Percentiles rank a stretch among this genome's conserved stretches.
These are phyloP conservation scores for Branchinecta sandiegonensis DNA, from an alignment of 2,888 invertebrate species.

Conservation along the genomic window DNA sequence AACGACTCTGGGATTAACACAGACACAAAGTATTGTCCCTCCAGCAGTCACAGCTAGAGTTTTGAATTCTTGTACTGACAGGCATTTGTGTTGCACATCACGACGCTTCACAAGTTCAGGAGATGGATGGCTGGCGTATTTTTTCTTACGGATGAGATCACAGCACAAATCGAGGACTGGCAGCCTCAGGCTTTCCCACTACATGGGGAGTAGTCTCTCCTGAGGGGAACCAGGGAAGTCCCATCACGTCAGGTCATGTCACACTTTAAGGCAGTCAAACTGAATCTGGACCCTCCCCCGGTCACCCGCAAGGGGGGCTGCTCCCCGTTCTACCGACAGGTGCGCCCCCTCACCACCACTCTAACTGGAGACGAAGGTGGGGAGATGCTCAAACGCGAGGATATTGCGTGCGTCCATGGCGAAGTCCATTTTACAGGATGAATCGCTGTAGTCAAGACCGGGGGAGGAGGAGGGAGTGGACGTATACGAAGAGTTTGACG, in stretches of 20 bases:
- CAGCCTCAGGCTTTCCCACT: conserved; percentile 15
- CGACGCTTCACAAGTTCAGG: too few species aligned
- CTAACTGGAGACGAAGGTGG: conserved; percentile 30
- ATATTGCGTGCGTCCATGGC: conserved; percentile 28
- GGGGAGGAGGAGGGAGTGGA: conserved; percentile 21
- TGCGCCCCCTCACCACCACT: conserved; percentile 10
- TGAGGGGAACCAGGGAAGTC: conserved; percentile 7
- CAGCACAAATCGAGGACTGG: conserved; percentile 15
- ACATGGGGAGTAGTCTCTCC: conserved; percentile 11
- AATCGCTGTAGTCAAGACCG: conserved; percentile 16
- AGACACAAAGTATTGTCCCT: neutral
- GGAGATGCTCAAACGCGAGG: conserved; percentile 28
- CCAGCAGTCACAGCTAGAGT: neutral
- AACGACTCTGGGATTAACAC: conserved; percentile 4
- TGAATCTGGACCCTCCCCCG: neutral
- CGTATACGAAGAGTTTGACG: conserved; percentile 3
- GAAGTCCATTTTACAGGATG: conserved; percentile 28
- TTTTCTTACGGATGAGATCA: conserved; percentile 14
- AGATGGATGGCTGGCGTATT: neutral
- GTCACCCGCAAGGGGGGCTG: conserved; percentile 1
- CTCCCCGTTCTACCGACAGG: conserved; percentile 16
- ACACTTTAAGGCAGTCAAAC: conserved; percentile 5
- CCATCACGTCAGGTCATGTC: conserved; percentile 5
- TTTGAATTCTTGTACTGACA: conserved; percentile 9
- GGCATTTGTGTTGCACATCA: conserved; percentile 13